phyloP scores from a whole-genome alignment of 2,113 vertebrate genomes.

The Chrysochloris asiatica region DNA sequence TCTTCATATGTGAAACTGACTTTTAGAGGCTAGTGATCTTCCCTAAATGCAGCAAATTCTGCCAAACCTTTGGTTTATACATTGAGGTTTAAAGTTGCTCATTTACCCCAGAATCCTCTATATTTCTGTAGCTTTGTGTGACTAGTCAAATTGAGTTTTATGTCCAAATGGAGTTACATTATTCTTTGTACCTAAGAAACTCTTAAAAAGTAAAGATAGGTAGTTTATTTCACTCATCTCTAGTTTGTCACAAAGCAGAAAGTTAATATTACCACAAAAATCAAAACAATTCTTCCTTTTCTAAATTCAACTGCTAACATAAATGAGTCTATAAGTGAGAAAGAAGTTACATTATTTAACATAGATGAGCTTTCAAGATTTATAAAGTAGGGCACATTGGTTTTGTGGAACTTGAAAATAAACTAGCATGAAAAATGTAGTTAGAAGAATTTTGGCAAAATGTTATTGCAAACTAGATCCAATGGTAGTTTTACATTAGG shows the following conservation, averaged over 20 bases:
- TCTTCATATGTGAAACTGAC: not conserved
- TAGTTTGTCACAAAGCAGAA: conserved; percentile 18
- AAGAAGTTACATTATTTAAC: not conserved
- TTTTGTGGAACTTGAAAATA: conserved; percentile 31
- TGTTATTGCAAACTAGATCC: not conserved
- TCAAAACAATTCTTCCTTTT: conserved; percentile 37
- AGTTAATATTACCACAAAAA: not conserved
- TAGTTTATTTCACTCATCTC: not conserved
- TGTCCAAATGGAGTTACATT: not conserved
- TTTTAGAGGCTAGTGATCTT: not conserved
- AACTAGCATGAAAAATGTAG: not conserved
- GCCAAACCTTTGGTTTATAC: not conserved
- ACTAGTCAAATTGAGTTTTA: conserved; percentile 32
- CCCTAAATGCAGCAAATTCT: not conserved
- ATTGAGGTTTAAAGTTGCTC: not conserved
- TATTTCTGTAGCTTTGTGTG: conserved; percentile 2
- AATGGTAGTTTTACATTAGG: not conserved
- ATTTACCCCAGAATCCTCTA: not conserved
- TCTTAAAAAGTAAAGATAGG: not conserved
- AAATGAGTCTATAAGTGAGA: conserved; percentile 6
- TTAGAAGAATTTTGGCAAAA: not conserved
- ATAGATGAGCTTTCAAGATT: not conserved
- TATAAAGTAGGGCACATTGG: not conserved
- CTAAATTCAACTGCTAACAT: conserved; percentile 43
- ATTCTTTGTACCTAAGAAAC: conserved; percentile 47